A percentile compares a stretch with the other conserved stretches of the same genome.
These are phyloP conservation scores for Bombus breviceps DNA, from an alignment of 1,140 invertebrate genomes.

Conservation along the genomic window DNA sequence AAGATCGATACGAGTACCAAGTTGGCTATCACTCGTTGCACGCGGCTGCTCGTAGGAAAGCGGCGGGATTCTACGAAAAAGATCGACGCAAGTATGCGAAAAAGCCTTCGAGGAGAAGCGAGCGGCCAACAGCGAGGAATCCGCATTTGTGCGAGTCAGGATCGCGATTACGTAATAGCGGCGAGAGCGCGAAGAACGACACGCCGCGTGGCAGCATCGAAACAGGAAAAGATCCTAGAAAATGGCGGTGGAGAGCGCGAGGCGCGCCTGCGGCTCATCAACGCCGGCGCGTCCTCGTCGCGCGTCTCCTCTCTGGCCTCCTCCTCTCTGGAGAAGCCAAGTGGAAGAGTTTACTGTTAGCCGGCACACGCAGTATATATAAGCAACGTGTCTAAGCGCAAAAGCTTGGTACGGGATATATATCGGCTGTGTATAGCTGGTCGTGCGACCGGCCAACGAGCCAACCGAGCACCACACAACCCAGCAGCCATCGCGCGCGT, in stretches of 20 bases:
- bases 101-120: too few species aligned
- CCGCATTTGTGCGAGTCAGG: neutral
- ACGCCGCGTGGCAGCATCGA: neutral
- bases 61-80: too few species aligned
- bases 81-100: too few species aligned
- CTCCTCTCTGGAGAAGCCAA: constrained; percentile 32
- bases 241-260: constrained; percentile 24
- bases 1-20: too few species aligned
- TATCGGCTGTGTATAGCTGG: neutral
- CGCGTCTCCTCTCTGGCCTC: constrained; percentile 15
- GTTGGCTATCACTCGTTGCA: too few species aligned
- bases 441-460: constrained; percentile 26
- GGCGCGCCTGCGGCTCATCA: constrained; percentile 29
- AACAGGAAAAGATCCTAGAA: constrained; percentile 23
- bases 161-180: neutral
- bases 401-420: constrained; percentile 28
- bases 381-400: constrained; percentile 6
- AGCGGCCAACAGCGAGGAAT: neutral
- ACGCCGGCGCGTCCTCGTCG: constrained; percentile 7
- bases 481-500: constrained; percentile 16
- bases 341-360: constrained; percentile 77
- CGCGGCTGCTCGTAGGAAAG: too few species aligned
- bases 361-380: constrained; percentile 47
- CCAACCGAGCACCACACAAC: constrained; percentile 28
- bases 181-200: neutral